Conservation (phyloP, 1,140 invertebrate species). For the Calephelis virginiensis region DNA sequence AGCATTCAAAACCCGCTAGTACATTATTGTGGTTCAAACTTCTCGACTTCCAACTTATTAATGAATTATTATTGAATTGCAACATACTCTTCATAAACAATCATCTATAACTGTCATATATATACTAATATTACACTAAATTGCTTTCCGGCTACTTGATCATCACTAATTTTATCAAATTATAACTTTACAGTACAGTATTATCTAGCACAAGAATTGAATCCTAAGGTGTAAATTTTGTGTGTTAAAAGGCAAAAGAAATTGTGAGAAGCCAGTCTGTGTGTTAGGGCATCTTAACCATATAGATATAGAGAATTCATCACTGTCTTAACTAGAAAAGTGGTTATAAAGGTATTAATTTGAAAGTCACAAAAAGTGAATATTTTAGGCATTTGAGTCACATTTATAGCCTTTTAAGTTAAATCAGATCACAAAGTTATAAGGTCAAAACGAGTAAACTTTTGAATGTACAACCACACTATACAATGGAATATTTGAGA, state of each 20-base stretch:
- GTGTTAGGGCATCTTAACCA: too few relatives aligned
- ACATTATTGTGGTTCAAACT: neutral
- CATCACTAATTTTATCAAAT: neutral
- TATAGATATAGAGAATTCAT: conserved; percentile 1
- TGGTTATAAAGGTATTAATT: conserved; percentile 6
- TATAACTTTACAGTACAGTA: neutral
- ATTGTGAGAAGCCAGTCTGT: too few relatives aligned
- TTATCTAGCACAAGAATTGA: too few relatives aligned
- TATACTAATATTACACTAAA: conserved; percentile 13
- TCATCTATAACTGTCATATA: neutral
- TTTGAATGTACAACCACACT: conserved; percentile 38
- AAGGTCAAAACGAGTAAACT: conserved; percentile 12
- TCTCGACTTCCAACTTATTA: neutral
- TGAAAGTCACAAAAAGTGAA: conserved; percentile 14
- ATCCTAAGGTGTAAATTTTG: too few relatives aligned
- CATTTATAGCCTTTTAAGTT: conserved; percentile 6
- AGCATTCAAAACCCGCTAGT: neutral
- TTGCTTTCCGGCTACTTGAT: conserved; percentile 10
- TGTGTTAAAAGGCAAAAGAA: too few relatives aligned
- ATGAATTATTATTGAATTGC: neutral
- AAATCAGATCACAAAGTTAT: conserved; percentile 16
- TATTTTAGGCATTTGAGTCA: conserved; percentile 11
- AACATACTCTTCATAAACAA: neutral
- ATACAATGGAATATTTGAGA: conserved; percentile 63
- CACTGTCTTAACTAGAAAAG: conserved; percentile 16